Evolutionary conservation across 2,888 invertebrate genomes (phyloP), one percentile per base, ranked within the genome.

Genomic region (Apamea crenata): DNA sequence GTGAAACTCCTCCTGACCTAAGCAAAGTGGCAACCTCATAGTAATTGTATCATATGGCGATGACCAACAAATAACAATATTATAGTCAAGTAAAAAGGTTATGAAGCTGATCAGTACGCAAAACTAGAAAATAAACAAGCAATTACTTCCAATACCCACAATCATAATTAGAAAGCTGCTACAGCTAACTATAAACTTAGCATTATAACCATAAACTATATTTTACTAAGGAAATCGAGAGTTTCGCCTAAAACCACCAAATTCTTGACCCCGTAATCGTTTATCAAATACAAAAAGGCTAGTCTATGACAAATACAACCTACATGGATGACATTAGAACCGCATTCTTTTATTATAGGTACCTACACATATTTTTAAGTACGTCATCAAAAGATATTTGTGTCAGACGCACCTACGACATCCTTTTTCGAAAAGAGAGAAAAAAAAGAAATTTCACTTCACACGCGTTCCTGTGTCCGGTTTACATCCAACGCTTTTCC

Each of bases 401-500:
- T 94, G 95, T 93, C 95, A 93, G 90, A 90, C 90, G 91, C 93
- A 93, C 94, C 93, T 91, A 93, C 91, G 90, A 91, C 95, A 95
- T 96, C 96, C 96, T 96, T 95, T 93, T 92, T 93, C 91, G 92
- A 93, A 93, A 94, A 93, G 92, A 93, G 93, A 93, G 91, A 90
- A 87, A 90, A 89, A 84, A 89, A 93, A 93, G 92, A 94, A 95
- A 94, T 96, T 95, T 96, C 95, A 94, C 95, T 95, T 95, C 94
- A 92, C 94, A 94, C 93, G 92, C 91, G 92, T 93, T 94, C 95
- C 94, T 93, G 94, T 91, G 94, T 96, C 96, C 96, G 95, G 96
- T 95, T 96, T 92, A 93, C 93, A 94, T 95, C 94, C 93, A 91
- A 91, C 92, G 94, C 94, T 95, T 96, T 96, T 96, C 95, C 94